Conservation (phyloP, 2,797 vertebrate genomes). For the Hydrolagus colliei region DNA sequence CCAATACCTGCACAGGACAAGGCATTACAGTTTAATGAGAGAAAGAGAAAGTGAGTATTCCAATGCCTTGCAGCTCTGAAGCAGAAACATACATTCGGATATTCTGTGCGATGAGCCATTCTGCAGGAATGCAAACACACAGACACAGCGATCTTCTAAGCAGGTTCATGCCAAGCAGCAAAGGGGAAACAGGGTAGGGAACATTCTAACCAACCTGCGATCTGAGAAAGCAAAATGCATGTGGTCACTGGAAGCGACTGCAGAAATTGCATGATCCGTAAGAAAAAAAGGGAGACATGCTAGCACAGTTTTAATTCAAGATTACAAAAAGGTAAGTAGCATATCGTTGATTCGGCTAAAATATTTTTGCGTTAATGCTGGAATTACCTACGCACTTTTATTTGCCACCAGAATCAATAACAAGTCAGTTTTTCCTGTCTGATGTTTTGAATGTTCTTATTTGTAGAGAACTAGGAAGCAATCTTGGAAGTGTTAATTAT, state of each 20-base stretch:
- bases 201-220: constrained; percentile 31
- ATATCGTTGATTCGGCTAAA: neutral
- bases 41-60: constrained; percentile 54
- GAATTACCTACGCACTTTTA: neutral
- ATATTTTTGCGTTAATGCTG: neutral
- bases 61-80: constrained; percentile 52
- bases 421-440: neutral
- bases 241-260: constrained; percentile 26
- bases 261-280: constrained; percentile 27
- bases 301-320: constrained; percentile 47
- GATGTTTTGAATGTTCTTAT: neutral
- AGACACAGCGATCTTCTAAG: constrained; percentile 57
- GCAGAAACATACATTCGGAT: constrained; percentile 59
- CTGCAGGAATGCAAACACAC: constrained; percentile 42
- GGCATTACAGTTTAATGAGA: constrained; percentile 73
- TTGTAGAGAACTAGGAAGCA: neutral
- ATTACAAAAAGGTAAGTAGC: constrained; percentile 51
- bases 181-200: constrained; percentile 40
- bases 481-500: neutral
- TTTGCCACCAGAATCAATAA: neutral
- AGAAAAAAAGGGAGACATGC: constrained; percentile 43
- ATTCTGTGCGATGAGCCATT: constrained; percentile 76
- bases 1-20: constrained; percentile 78
- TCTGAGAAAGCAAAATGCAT: constrained; percentile 30
- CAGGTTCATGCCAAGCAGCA: constrained; percentile 66